Conservation (phyloP, 1,140 invertebrate genomes). For the Lamellibrachia luymesi region DNA sequence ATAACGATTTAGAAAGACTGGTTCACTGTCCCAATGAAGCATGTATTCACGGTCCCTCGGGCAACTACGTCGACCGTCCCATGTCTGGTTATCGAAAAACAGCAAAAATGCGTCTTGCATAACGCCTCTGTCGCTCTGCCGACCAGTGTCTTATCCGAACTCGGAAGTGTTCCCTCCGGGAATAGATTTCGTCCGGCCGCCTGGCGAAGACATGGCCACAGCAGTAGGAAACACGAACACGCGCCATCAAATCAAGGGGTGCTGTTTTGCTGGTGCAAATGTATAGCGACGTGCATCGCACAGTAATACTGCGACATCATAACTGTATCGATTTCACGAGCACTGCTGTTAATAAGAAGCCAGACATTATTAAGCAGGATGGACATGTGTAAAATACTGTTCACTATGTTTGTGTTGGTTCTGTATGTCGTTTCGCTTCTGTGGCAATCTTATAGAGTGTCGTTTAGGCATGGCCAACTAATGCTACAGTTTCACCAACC, state of each 20-base stretch:
- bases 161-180: background rate
- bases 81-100: background rate
- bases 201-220: background rate
- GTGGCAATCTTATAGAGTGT: background rate
- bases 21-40: background rate
- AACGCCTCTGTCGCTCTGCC: background rate
- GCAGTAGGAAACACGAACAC: background rate
- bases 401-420: background rate
- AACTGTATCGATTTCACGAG: background rate
- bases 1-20: background rate
- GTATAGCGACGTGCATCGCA: background rate
- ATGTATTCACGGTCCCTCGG: background rate
- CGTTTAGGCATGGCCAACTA: background rate
- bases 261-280: background rate
- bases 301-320: background rate
- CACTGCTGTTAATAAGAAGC: background rate
- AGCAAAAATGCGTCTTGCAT: background rate
- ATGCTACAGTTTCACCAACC: background rate
- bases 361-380: background rate
- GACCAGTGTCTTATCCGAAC: background rate
- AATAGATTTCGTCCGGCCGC: background rate
- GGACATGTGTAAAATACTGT: background rate
- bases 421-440: background rate
- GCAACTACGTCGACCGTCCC: background rate
- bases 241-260: background rate